Percentiles rank a stretch among this genome's conserved stretches.
These are phyloP conservation scores for Dipodomys merriami DNA, from an alignment of 2,113 vertebrate species.

Conservation along the genomic window DNA sequence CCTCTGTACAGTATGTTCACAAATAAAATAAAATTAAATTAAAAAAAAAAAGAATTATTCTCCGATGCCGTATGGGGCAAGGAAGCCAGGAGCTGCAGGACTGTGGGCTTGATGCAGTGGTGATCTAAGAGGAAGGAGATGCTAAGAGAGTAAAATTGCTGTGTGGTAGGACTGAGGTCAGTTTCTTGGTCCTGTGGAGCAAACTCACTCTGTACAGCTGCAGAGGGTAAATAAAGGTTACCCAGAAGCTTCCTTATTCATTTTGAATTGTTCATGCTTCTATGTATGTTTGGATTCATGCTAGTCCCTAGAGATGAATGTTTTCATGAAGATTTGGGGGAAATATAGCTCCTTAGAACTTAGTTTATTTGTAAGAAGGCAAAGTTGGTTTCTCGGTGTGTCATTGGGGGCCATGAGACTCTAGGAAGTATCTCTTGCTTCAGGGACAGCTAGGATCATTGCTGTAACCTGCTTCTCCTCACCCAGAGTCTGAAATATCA, in stretches of 20 bases:
- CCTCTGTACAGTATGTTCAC: too few species aligned
- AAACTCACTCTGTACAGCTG: not conserved
- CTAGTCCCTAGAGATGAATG: not conserved
- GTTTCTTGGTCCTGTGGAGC: not conserved
- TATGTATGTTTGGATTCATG: not conserved
- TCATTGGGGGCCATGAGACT: not conserved
- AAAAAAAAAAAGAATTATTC: not conserved
- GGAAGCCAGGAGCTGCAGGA: not conserved
- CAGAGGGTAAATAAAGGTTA: constrained; percentile 18
- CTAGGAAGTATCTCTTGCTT: not conserved
- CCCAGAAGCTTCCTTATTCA: not conserved
- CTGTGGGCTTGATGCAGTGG: not conserved
- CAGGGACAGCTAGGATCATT: not conserved
- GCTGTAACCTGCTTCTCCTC: not conserved
- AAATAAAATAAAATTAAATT: too few species aligned
- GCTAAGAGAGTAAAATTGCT: not conserved
- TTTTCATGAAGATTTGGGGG: constrained; percentile 52
- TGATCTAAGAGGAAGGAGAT: not conserved
- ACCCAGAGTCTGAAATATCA: not conserved
- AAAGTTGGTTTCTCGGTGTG: not conserved
- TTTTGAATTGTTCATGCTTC: constrained; percentile 44
- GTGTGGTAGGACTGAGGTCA: not conserved
- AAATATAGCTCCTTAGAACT: constrained; percentile 16
- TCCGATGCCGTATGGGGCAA: not conserved
- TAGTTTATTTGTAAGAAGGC: constrained; percentile 37